Base-by-base conservation (phyloP, 2,797 vertebrate species). In the Dicrostonyx torquatus region DNA sequence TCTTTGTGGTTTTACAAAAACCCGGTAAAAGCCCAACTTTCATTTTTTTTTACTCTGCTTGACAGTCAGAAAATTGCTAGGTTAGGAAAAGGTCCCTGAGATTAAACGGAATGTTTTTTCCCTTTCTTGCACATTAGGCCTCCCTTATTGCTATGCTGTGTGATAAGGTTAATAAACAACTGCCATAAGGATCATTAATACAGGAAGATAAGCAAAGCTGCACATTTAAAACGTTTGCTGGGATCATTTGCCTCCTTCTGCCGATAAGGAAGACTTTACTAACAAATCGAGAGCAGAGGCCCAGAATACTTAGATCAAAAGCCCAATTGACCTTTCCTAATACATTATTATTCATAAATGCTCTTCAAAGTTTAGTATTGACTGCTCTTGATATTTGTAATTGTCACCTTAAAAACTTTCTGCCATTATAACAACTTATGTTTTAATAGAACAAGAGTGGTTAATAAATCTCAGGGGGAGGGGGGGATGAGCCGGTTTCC, bases 51-150 rank as follows among this genome's bases (percentile, higher is more conserved):
- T 12, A 62, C n/a, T 12, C 43, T 18, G 64, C 34, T 96, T 95
- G 96, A 96, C 91, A 97, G 97, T 96, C 87, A 95, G 87, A 97
- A 97, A 98, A 97, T 97, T 92, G 92, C 92, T 91, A 55, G n/a
- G 6, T 86, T 93, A 66, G 70, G 87, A 83, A 80, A 79, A 82
- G 37, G 76, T 97, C 68, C 90, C 93, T 82, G 94, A 95, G 89
- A 96, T 95, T 4, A 83, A 93, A 92, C 83, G 90, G 98, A 95
- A 96, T 87, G 0, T 86, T 91, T 75, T 87, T 22, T 66, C 77
- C 48, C 88, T 86, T 75, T 26, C 73, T 60, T 96, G 96, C 90
- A 93, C 34, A 94, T 48, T 80, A 26, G 78, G 6, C 95, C 97
- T 95, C 93, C 72, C 53, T 87, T 96, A 87, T 76, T 95, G 77